phyloP scores from a whole-genome alignment of 2,113 vertebrate species.

The Meles meles region DNA sequence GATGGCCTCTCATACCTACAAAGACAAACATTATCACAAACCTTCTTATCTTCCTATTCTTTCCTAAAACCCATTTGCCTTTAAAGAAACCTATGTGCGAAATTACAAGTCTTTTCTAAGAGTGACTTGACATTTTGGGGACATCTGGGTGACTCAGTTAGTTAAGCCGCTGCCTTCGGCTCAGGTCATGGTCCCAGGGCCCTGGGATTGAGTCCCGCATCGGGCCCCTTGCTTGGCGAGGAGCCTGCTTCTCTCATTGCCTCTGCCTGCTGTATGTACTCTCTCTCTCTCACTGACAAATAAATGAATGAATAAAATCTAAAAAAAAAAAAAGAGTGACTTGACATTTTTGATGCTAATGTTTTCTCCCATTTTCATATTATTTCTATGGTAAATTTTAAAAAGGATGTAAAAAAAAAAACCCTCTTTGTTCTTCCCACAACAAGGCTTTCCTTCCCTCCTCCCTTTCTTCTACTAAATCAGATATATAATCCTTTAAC shows the following conservation, averaged over 20 bases:
- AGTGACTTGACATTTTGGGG: background rate
- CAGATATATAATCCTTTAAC: background rate
- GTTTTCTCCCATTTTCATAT: background rate
- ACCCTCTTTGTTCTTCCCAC: background rate
- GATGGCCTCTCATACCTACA: no score
- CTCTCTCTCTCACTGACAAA: no score
- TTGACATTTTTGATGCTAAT: background rate
- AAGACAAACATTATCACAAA: background rate
- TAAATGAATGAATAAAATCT: no score
- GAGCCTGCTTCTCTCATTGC: no score
- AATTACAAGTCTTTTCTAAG: background rate
- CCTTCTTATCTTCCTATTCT: background rate
- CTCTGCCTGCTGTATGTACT: no score
- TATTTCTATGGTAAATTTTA: background rate
- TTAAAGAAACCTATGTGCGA: background rate
- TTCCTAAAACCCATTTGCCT: background rate
- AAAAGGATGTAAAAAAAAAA: background rate
- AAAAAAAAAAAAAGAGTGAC: background rate
- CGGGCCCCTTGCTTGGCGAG: no score
- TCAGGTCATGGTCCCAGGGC: no score
- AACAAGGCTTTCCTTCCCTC: background rate
- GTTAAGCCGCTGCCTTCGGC: no score
- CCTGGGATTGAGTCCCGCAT: no score
- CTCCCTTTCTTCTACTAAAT: background rate
- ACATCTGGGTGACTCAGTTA: no score